These are phyloP conservation scores for Calephelis perditalis DNA, from an alignment of 2,888 invertebrate genomes.

Conservation along the genomic window DNA sequence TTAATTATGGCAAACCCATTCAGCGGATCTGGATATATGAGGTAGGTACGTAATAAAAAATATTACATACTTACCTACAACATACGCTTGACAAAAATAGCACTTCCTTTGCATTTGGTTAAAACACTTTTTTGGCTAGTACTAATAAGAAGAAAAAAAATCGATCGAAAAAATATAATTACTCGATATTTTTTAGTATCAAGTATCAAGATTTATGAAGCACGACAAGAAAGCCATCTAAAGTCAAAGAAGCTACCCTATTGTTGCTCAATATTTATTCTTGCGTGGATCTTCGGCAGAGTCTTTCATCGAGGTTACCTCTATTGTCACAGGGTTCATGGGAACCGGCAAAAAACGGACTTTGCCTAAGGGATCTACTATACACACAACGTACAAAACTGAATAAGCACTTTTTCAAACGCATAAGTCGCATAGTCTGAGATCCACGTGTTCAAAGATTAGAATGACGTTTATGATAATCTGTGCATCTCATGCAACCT, in stretches of 20 bases:
- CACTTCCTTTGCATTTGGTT: too few species aligned
- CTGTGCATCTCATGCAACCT: constrained; percentile 49
- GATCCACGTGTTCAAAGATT: constrained; percentile 70
- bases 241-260: constrained; percentile 75
- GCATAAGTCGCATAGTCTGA: constrained; percentile 38
- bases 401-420: constrained; percentile 71
- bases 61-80: too few species aligned
- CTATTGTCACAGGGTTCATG: constrained; percentile 74
- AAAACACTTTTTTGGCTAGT: too few species aligned
- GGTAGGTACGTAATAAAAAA: too few species aligned
- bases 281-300: constrained; percentile 63
- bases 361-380: constrained; percentile 56
- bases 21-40: too few species aligned
- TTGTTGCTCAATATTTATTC: constrained; percentile 75
- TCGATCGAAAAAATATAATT: too few species aligned
- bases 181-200: too few species aligned
- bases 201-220: constrained; percentile 42
- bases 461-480: constrained; percentile 53
- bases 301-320: constrained; percentile 70
- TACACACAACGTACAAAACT: constrained; percentile 53
- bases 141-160: too few species aligned
- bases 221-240: constrained; percentile 38
- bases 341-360: constrained; percentile 73
- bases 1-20: too few species aligned
- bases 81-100: too few species aligned